Percentiles rank a stretch among this genome's conserved stretches.
phyloP scores from a whole-genome alignment of 2,888 invertebrate species.

The Invenusta paracnida region DNA sequence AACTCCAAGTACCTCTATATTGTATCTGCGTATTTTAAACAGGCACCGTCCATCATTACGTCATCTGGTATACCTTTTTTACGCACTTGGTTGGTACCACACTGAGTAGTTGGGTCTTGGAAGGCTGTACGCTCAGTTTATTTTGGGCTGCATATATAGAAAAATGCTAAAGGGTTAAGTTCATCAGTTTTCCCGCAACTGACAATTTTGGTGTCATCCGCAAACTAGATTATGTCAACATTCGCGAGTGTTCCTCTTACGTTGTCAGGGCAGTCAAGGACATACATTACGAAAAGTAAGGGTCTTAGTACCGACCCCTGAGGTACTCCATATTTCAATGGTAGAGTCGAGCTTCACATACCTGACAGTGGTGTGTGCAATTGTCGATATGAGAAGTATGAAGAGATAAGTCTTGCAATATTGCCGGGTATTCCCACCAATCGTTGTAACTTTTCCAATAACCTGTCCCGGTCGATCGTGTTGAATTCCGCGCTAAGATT shows the following conservation, averaged over 20 bases:
- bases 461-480: neutral
- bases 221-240: too few species aligned
- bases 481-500: neutral
- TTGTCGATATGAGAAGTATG: neutral
- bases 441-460: neutral
- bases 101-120: neutral
- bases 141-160: neutral
- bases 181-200: neutral
- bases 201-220: neutral
- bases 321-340: neutral
- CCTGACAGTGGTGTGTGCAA: neutral
- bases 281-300: neutral
- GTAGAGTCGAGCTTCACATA: neutral
- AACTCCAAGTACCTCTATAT: neutral
- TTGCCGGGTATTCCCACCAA: neutral
- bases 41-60: neutral
- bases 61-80: neutral
- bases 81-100: neutral
- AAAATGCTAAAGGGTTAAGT: neutral
- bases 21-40: neutral
- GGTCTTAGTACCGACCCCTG: neutral
- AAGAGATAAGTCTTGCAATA: neutral
- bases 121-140: neutral
- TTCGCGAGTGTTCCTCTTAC: neutral
- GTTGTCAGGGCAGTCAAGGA: neutral